Evolutionary conservation across 2,113 vertebrate genomes (phyloP).

Genomic region (Microtus richardsoni): DNA sequence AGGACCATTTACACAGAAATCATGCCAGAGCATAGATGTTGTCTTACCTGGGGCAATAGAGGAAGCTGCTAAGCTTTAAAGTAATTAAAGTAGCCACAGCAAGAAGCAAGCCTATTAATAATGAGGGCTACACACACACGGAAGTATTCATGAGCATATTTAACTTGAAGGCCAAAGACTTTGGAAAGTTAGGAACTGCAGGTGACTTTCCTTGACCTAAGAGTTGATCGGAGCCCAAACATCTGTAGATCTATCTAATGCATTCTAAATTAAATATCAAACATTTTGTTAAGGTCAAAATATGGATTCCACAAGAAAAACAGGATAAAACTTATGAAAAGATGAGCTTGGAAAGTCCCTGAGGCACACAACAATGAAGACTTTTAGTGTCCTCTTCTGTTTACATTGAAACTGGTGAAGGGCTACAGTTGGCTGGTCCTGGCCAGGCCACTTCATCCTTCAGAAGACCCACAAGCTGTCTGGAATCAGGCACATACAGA

Average conservation of each 20-base stretch:
- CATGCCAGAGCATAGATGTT: slow-evolving; percentile 22
- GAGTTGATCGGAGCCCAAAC: background rate
- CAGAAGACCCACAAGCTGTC: background rate
- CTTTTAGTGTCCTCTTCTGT: slow-evolving; percentile 25
- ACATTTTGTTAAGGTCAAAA: slow-evolving; percentile 22
- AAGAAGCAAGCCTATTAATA: slow-evolving; percentile 68
- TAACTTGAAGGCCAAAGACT: slow-evolving; percentile 41
- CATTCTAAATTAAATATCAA: slow-evolving; percentile 16
- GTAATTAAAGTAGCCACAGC: slow-evolving; percentile 61
- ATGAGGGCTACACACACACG: slow-evolving; percentile 23
- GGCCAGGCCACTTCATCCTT: background rate
- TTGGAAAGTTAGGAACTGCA: slow-evolving; percentile 7
- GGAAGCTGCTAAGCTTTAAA: slow-evolving; percentile 44
- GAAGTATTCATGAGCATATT: slow-evolving; percentile 46
- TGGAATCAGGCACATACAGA: background rate
- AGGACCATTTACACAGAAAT: background rate
- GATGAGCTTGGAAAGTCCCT: slow-evolving; percentile 9
- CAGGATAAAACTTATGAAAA: background rate
- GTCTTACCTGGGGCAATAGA: slow-evolving; percentile 18
- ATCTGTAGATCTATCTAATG: background rate
- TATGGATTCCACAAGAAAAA: slow-evolving; percentile 27
- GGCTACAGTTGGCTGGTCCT: background rate
- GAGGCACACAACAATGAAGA: background rate
- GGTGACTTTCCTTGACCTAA: slow-evolving; percentile 36
- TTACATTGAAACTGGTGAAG: background rate